phyloP scores from a whole-genome alignment of 2,888 invertebrate genomes.

The Drosophila nr. perissopoda region DNA sequence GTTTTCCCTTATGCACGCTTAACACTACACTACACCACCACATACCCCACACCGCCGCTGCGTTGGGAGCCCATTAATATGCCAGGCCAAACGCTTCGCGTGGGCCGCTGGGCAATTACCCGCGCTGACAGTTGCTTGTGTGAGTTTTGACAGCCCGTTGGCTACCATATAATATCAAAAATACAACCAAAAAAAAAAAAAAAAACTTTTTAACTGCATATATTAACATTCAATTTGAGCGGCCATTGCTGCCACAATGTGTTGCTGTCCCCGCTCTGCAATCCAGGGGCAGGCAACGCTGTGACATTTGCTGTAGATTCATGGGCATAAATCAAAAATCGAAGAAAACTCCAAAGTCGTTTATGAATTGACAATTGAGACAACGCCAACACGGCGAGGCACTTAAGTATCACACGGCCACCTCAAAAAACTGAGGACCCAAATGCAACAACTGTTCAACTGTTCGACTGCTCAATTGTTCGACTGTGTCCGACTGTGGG shows the following conservation, averaged over 20 bases:
- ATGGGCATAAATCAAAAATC: conserved; percentile 84
- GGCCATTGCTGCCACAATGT: conserved; percentile 65
- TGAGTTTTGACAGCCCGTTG: conserved; percentile 83
- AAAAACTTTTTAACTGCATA: conserved; percentile 83
- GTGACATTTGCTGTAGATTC: conserved; percentile 82
- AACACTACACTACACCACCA: not conserved
- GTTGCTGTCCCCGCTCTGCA: not conserved
- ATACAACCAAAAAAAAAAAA: conserved; percentile 12
- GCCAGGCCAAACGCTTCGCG: conserved; percentile 76
- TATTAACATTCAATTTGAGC: conserved; percentile 83
- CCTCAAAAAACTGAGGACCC: conserved; percentile 36
- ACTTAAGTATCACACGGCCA: conserved; percentile 53
- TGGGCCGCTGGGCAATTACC: conserved; percentile 82
- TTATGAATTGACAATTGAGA: conserved; percentile 79
- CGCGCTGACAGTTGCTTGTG: conserved; percentile 81
- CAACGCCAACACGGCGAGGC: conserved; percentile 59
- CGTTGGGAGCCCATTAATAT: conserved; percentile 73
- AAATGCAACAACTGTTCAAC: conserved; percentile 36
- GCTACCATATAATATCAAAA: conserved; percentile 81
- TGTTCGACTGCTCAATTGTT: conserved; percentile 5
- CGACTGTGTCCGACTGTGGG: conserved; percentile 40
- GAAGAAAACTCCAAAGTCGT: conserved; percentile 68
- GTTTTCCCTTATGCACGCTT: not conserved
- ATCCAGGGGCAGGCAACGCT: conserved; percentile 6
- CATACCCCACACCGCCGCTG: not conserved